phyloP scores from a whole-genome alignment of 2,888 invertebrate species.

The Sminthurides aquaticus region DNA sequence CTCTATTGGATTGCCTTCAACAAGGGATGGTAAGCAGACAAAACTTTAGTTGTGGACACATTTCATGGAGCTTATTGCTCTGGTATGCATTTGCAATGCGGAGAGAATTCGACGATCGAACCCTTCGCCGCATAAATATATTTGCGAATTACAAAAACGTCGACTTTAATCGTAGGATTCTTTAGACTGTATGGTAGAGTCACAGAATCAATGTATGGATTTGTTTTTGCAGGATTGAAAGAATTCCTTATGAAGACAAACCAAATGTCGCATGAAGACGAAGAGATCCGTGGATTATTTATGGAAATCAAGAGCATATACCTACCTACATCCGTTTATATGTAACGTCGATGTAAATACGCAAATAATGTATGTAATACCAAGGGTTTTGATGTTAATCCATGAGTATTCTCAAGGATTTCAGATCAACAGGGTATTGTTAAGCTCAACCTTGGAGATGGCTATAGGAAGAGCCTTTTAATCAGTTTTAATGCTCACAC shows the following conservation, averaged over 20 bases:
- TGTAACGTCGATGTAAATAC: neutral
- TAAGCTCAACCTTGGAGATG: too few species aligned
- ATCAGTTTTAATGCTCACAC: neutral
- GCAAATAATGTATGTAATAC: neutral
- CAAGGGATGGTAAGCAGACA: constrained; percentile 8
- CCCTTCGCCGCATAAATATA: too few species aligned
- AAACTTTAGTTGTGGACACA: neutral
- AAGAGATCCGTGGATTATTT: constrained; percentile 18
- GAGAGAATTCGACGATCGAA: too few species aligned
- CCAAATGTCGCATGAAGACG: constrained; percentile 20
- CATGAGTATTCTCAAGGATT: too few species aligned
- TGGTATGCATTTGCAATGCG: too few species aligned
- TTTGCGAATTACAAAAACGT: neutral
- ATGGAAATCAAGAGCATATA: constrained; percentile 20
- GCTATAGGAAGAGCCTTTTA: too few species aligned
- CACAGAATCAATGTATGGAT: too few species aligned
- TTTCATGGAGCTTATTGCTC: too few species aligned
- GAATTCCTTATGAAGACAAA: constrained; percentile 23
- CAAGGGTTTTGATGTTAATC: neutral
- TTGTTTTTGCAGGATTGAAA: constrained; percentile 17
- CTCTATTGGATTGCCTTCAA: constrained; percentile 16
- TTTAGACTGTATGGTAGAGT: too few species aligned
- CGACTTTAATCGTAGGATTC: neutral
- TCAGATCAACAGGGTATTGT: too few species aligned
- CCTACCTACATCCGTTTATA: constrained; percentile 20